phyloP scores from a whole-genome alignment of 2,888 invertebrate species.

The Diarsia mendica region DNA sequence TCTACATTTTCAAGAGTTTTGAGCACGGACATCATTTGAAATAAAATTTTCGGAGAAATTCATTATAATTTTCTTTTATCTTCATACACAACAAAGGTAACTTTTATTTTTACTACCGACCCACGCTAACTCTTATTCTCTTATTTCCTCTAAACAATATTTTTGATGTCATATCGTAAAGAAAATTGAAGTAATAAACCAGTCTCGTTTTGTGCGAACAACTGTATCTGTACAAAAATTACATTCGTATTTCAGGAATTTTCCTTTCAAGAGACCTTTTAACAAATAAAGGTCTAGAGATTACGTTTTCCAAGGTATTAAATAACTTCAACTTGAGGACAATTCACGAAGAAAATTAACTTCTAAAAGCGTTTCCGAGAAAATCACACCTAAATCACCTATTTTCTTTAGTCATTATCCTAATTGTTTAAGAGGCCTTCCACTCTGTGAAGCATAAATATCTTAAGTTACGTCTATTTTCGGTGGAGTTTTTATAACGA shows the following conservation, averaged over 20 bases:
- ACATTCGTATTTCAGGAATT: constrained; percentile 16
- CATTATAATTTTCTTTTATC: constrained; percentile 16
- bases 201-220: constrained; percentile 30
- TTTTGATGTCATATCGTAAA: constrained; percentile 46
- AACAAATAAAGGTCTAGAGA: constrained; percentile 16
- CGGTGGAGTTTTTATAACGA: constrained; percentile 70
- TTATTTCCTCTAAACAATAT: constrained; percentile 36
- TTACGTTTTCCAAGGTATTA: constrained; percentile 30
- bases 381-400: constrained; percentile 50
- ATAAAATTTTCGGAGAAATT: neutral
- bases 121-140: constrained; percentile 35
- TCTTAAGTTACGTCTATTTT: constrained; percentile 66
- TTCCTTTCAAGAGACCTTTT: constrained; percentile 22
- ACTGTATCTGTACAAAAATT: constrained; percentile 28
- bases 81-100: constrained; percentile 8
- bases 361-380: constrained; percentile 35
- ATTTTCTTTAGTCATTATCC: constrained; percentile 62
- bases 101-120: constrained; percentile 33
- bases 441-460: constrained; percentile 67
- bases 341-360: constrained; percentile 38
- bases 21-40: neutral
- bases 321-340: constrained; percentile 39
- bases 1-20: neutral
- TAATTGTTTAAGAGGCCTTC: constrained; percentile 64
- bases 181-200: constrained; percentile 52